Conservation (phyloP, 2,113 vertebrate genomes). For the Fulmarus glacialis region DNA sequence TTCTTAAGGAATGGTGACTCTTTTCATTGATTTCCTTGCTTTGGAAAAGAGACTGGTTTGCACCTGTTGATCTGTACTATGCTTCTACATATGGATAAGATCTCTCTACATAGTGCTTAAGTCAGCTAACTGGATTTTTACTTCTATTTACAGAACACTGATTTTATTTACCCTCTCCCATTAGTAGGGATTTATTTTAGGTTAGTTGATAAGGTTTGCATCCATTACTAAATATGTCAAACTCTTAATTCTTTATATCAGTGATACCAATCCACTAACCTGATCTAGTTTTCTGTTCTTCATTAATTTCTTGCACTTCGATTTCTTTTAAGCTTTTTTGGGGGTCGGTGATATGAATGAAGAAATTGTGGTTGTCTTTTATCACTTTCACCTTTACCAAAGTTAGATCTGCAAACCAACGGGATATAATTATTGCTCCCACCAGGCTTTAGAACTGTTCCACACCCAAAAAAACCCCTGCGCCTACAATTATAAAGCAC, state of each 20-base stretch:
- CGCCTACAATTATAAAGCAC: not conserved
- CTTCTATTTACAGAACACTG: not conserved
- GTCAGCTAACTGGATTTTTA: not conserved
- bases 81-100: not conserved
- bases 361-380: conserved; percentile 90
- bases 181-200: not conserved
- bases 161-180: not conserved
- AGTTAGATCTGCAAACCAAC: conserved; percentile 75
- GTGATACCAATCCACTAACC: conserved; percentile 20
- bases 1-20: not conserved
- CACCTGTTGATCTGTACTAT: not conserved
- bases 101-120: not conserved
- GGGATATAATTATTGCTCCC: not conserved
- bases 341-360: conserved; percentile 82
- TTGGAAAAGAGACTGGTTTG: not conserved
- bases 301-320: not conserved
- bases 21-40: not conserved
- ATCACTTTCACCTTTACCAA: conserved; percentile 84
- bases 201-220: not conserved
- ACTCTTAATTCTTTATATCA: not conserved
- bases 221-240: not conserved
- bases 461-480: not conserved
- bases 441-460: not conserved
- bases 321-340: conserved; percentile 16
- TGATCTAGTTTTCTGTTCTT: conserved; percentile 1